phyloP scores from a whole-genome alignment of 2,797 vertebrate species.

The Denticeps clupeoides region DNA sequence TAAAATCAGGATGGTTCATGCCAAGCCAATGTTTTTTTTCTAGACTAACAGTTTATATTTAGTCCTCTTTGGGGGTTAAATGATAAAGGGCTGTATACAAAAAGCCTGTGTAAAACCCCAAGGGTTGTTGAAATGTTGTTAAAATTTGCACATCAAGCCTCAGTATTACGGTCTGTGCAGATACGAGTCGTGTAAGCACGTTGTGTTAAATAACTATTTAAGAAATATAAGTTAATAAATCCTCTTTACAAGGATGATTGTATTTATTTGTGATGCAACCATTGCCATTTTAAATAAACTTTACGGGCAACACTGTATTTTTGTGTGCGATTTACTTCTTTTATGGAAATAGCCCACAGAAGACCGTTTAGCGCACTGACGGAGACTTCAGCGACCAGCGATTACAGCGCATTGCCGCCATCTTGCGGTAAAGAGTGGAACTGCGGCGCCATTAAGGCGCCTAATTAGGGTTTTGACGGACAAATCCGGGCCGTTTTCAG shows the following conservation, averaged over 20 bases:
- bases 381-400: too few species aligned
- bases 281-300: constrained; percentile 25
- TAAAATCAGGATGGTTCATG: constrained; percentile 21
- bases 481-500: too few species aligned
- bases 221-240: too few species aligned
- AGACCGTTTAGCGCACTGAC: too few species aligned
- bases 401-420: too few species aligned
- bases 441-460: too few species aligned
- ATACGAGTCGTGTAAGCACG: constrained; percentile 46
- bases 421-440: too few species aligned
- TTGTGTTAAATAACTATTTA: constrained; percentile 38
- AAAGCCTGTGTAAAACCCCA: constrained; percentile 64
- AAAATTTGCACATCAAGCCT: constrained; percentile 50
- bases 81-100: constrained; percentile 53
- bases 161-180: constrained; percentile 47
- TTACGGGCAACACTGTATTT: constrained; percentile 9
- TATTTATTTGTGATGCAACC: constrained; percentile 10
- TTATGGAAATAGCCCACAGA: too few species aligned
- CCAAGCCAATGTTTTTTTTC: not conserved
- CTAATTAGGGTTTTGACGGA: too few species aligned
- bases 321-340: not conserved
- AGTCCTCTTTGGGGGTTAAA: constrained; percentile 49
- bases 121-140: constrained; percentile 52
- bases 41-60: constrained; percentile 36
- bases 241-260: constrained; percentile 46